Percentiles rank a stretch among this genome's conserved stretches.
Conservation (phyloP, 1,140 invertebrate genomes). For the Colletes latitarsis region DNA sequence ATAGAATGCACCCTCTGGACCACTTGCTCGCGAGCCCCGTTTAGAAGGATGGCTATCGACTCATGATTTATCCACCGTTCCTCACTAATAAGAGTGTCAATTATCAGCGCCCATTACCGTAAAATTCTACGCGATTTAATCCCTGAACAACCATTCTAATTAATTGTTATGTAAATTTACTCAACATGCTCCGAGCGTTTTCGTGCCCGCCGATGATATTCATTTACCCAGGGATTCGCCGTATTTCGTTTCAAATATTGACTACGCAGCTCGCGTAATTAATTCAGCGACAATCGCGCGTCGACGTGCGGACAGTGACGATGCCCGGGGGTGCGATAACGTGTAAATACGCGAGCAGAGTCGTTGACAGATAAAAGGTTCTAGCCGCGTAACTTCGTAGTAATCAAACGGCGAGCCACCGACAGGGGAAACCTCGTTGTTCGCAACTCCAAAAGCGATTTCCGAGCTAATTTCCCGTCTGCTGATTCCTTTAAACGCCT, state of each 20-base stretch:
- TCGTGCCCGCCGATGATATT: background rate
- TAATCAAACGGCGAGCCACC: background rate
- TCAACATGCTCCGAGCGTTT: background rate
- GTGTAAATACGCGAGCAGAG: constrained; percentile 1
- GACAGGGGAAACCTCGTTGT: constrained; percentile 10
- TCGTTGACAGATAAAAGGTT: constrained; percentile 9
- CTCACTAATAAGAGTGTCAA: no score
- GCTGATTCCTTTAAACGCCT: constrained; percentile 16
- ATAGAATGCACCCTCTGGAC: no score
- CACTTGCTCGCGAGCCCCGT: no score
- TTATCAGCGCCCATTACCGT: no score
- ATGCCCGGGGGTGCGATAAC: constrained; percentile 9
- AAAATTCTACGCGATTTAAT: background rate
- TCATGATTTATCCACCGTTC: no score
- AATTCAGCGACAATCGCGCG: constrained; percentile 13
- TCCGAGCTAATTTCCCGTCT: constrained; percentile 41
- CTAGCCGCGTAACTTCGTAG: background rate
- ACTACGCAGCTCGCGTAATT: constrained; percentile 11
- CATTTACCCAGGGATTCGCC: constrained; percentile 7
- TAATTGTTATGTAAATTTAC: constrained; percentile 29
- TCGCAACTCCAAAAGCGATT: constrained; percentile 31
- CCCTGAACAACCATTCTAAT: background rate
- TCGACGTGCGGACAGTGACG: background rate
- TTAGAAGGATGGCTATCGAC: no score
- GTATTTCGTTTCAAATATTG: constrained; percentile 30